These are phyloP conservation scores for Euproctis similis DNA, from an alignment of 2,888 invertebrate genomes.

Conservation along the genomic window DNA sequence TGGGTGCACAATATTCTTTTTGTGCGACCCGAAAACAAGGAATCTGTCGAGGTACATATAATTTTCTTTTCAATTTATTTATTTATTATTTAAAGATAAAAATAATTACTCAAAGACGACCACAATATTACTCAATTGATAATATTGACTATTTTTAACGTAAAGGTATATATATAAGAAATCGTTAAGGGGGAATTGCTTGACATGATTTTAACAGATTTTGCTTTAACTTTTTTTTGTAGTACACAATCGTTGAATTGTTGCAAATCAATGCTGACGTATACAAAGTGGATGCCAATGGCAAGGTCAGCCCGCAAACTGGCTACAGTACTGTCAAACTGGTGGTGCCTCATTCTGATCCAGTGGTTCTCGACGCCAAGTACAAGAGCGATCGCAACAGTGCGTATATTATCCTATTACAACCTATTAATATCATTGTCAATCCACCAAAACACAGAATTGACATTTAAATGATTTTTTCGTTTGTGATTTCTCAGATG, in stretches of 20 bases:
- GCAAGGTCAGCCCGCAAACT: conserved; percentile 39
- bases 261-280: conserved; percentile 73
- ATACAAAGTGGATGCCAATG: conserved; percentile 60
- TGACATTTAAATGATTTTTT: not conserved
- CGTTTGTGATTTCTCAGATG: conserved; percentile 32
- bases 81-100: too few relatives aligned
- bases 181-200: too few relatives aligned
- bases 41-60: conserved; percentile 44
- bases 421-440: too few relatives aligned
- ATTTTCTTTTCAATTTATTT: too few relatives aligned
- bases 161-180: too few relatives aligned
- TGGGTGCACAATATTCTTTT: conserved; percentile 45
- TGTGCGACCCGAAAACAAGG: conserved; percentile 51
- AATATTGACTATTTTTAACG: too few relatives aligned
- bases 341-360: conserved; percentile 62
- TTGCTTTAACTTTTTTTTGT: conserved; percentile 3
- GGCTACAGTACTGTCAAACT: conserved; percentile 57
- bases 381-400: conserved; percentile 58
- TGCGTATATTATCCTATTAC: too few relatives aligned
- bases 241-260: conserved; percentile 49
- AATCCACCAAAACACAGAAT: too few relatives aligned
- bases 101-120: too few relatives aligned
- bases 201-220: not conserved
- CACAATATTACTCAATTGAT: too few relatives aligned
- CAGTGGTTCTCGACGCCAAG: conserved; percentile 52